Evolutionary conservation across 1,140 invertebrate genomes (phyloP).

Genomic region (Drosophila sproati): DNA sequence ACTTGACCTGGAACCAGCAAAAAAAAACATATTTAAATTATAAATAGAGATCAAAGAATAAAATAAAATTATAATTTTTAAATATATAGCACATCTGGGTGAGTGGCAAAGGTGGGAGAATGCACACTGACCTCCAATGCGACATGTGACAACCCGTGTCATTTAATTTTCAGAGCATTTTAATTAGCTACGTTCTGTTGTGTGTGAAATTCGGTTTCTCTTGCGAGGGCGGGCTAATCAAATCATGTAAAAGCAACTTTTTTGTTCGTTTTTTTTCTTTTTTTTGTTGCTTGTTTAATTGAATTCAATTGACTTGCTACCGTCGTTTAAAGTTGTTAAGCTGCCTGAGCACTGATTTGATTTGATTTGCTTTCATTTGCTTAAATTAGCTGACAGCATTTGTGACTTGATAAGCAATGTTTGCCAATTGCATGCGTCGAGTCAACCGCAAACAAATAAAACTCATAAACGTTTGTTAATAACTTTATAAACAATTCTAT

Average conservation of each 20-base stretch:
- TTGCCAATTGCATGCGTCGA: slow-evolving; percentile 31
- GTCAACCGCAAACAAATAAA: slow-evolving; percentile 35
- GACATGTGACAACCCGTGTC: slow-evolving; percentile 56
- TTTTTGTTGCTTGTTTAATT: slow-evolving; percentile 63
- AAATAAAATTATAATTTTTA: too few species aligned
- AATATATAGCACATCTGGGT: background rate
- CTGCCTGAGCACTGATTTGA: slow-evolving; percentile 28
- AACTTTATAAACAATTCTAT: slow-evolving; percentile 54
- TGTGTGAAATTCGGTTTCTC: background rate
- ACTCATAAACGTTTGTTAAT: slow-evolving; percentile 65
- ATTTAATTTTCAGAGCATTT: slow-evolving; percentile 75
- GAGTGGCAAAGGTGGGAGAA: background rate
- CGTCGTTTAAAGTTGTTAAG: slow-evolving; percentile 24
- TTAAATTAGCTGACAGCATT: slow-evolving; percentile 63
- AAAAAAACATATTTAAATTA: too few species aligned
- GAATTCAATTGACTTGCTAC: slow-evolving; percentile 73
- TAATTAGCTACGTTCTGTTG: slow-evolving; percentile 60
- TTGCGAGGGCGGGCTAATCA: slow-evolving; percentile 47
- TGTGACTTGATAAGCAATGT: slow-evolving; percentile 33
- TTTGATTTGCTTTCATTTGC: slow-evolving; percentile 72
- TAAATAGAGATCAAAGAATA: too few species aligned
- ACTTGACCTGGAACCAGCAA: too few species aligned
- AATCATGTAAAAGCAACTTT: slow-evolving; percentile 51
- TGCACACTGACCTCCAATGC: slow-evolving; percentile 49
- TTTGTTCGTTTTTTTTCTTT: slow-evolving; percentile 26